A percentile compares a stretch with the other conserved stretches of the same genome.
phyloP scores from a whole-genome alignment of 2,113 vertebrate species.

The Pangasianodon hypophthalmus region DNA sequence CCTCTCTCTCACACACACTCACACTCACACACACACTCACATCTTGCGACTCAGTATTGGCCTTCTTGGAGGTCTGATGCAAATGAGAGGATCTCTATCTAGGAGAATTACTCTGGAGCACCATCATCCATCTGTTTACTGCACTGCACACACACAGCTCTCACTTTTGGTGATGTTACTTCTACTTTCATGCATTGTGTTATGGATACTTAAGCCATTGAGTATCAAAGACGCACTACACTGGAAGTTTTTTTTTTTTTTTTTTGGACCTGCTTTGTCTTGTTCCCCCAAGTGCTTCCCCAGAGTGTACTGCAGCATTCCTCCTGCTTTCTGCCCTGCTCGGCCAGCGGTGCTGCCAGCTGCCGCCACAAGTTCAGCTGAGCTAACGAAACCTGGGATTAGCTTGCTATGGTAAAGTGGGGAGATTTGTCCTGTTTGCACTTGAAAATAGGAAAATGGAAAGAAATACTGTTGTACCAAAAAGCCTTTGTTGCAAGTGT shows the following conservation, averaged over 20 bases:
- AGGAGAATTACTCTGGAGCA: constrained; percentile 8
- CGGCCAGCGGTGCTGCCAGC: not conserved
- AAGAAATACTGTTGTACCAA: constrained; percentile 57
- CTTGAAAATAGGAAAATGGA: constrained; percentile 43
- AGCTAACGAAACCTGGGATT: constrained; percentile 65
- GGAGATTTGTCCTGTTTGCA: constrained; percentile 13
- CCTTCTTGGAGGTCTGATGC: not conserved
- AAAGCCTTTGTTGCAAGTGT: constrained; percentile 59
- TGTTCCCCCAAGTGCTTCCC: constrained; percentile 35
- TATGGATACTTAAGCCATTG: constrained; percentile 7
- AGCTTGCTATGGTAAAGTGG: constrained; percentile 19
- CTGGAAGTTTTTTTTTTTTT: not conserved
- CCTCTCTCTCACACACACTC: not conserved
- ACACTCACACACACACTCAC: not conserved
- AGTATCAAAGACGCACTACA: constrained; percentile 14
- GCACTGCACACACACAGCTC: constrained; percentile 12
- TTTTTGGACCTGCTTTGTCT: not conserved
- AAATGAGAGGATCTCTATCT: constrained; percentile 8
- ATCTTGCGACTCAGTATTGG: constrained; percentile 14
- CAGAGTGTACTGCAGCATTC: constrained; percentile 22
- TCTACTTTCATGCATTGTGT: constrained; percentile 4
- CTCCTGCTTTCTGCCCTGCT: not conserved
- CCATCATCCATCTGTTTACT: not conserved
- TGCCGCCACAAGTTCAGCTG: constrained; percentile 50
- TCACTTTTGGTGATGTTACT: constrained; percentile 11